Evolutionary conservation across 1,140 invertebrate genomes (phyloP), one percentile per base, ranked within the genome.

Genomic region (Bursaphelenchus mucronatus): DNA sequence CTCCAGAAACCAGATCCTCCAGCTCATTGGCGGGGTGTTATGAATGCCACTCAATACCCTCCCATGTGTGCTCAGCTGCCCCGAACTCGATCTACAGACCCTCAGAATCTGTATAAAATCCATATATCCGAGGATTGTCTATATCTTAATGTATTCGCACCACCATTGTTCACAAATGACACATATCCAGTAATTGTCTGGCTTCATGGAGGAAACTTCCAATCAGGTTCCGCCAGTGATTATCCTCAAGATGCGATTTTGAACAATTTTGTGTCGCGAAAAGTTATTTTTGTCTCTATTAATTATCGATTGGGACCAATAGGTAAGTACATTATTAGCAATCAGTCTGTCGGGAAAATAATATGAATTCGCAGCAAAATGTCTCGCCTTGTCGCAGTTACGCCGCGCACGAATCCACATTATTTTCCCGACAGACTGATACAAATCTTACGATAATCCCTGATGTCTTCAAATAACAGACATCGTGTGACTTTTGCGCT

Each of bases 281-380:
- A 90, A 73, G 88, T 96, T 72, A 90, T 97, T 70, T 92, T 97
- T 63, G 90, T 97, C 81, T 93, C 92, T 68, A 88, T 97, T 80
- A 98, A 97, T 87, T 98, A 95, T 85, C 87, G 94, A 70, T 87
- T 97, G 46, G 94, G 94, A 67, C 88, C 95, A 76, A 84, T 97
- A 73, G 93, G 94, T 96, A 85, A 89, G 88, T 68, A 8, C 9
- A 6, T n/a, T 17, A 11, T 21, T n/a, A n/a, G n/a, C n/a, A n/a
- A n/a, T n/a, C n/a, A n/a, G n/a, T n/a, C n/a, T n/a, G n/a, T n/a
- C n/a, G n/a, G n/a, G n/a, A n/a, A n/a, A n/a, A n/a, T n/a, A n/a
- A n/a, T n/a, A n/a, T n/a, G n/a, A n/a, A n/a, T n/a, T n/a, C n/a
- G n/a, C n/a, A n/a, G n/a, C n/a, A n/a, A n/a, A n/a, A n/a, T n/a